Evolutionary conservation across 2,797 vertebrate species (phyloP).

Genomic region (Hipposideros larvatus): DNA sequence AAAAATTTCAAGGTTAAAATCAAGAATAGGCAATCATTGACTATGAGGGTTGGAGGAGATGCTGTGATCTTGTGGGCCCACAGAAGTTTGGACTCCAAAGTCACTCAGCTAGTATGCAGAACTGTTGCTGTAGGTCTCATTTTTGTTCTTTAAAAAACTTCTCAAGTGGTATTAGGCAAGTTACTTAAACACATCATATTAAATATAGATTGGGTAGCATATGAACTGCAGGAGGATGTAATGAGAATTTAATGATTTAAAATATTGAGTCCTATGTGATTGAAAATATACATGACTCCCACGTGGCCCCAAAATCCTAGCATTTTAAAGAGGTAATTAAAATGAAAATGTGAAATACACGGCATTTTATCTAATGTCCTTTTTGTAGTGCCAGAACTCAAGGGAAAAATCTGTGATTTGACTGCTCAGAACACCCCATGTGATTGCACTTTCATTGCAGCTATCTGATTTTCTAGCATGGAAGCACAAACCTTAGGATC

Average conservation of each 20-base stretch:
- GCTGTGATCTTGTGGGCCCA: background rate
- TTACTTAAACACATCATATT: constrained; percentile 60
- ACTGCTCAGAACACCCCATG: background rate
- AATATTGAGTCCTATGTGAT: constrained; percentile 50
- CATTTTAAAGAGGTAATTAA: constrained; percentile 74
- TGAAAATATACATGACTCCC: constrained; percentile 62
- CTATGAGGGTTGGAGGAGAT: background rate
- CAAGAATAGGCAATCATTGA: background rate
- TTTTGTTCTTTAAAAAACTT: constrained; percentile 51
- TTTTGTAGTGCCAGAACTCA: constrained; percentile 46
- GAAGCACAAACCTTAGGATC: constrained; percentile 18
- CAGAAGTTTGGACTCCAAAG: background rate
- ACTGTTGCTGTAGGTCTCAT: background rate
- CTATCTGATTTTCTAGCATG: constrained; percentile 1
- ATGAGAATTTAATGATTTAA: constrained; percentile 74
- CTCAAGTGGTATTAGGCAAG: constrained; percentile 26
- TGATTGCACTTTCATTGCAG: constrained; percentile 57
- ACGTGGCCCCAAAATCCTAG: constrained; percentile 42
- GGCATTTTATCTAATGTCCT: constrained; percentile 63
- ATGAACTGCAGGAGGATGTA: background rate
- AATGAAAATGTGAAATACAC: constrained; percentile 68
- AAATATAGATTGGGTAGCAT: background rate
- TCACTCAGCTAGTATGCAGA: background rate
- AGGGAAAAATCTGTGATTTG: constrained; percentile 63
- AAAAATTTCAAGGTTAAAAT: background rate